Base-by-base conservation (phyloP, 2,113 vertebrate genomes). In the Patagioenas fasciata region DNA sequence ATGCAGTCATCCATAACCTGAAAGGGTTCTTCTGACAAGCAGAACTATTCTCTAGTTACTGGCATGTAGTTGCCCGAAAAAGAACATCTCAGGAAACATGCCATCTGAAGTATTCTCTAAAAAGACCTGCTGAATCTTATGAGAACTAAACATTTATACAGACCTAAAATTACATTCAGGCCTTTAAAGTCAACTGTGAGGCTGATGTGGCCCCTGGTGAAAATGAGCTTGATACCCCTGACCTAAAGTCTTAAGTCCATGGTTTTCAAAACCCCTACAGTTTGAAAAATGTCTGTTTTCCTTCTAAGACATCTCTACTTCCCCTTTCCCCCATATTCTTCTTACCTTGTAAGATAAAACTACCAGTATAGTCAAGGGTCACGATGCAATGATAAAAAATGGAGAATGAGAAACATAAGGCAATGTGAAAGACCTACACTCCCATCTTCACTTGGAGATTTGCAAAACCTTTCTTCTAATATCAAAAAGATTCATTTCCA, bases 11-110 rank as follows among this genome's bases (percentile, higher is more conserved):
- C 65, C 58, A 91, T 38, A 91, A 75, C 48, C 38, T 73, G 16
- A 85, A 92, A 95, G 9, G 32, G 28, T 51, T 74, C 57, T 93
- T 91, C 48, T 84, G 88, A 89, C 75, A 92, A 72, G 53, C 36
- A 89, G 79, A 96, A 77, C 25, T 70, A 42, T 91, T 93, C 53
- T 69, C 25, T 36, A 89, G 50, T 60, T 92, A 66, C 24, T 54
- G 24, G 18, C 60, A 13, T 3, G 14, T 31, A 21, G 24, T 24
- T 88, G 78, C 48, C 44, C 73, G 56, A 70, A 82, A 92, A 61
- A 64, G 38, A 25, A 18, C 18, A 88, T 51, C 32, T 82, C 28
- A 15, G 51, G 32, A 79, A 91, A 85, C 7, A 44, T 5, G 31
- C 3, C n/a, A 51, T 36, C 44, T 78, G 62, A 92, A 75, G 47